Evolutionary conservation across 2,797 vertebrate genomes (phyloP).

Genomic region (Gephyroberyx darwinii): DNA sequence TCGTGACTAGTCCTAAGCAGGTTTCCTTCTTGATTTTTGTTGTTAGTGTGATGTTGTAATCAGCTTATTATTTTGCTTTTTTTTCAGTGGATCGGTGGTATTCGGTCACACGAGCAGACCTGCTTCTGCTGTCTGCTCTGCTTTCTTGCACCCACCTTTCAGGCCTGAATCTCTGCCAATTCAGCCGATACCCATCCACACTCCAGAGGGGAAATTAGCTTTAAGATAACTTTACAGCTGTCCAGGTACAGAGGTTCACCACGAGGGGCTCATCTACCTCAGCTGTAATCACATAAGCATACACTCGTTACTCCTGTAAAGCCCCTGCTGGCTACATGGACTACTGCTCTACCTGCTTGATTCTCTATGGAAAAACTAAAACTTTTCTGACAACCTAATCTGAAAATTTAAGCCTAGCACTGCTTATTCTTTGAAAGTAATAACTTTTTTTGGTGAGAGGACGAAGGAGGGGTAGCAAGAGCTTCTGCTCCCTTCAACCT

Average conservation of each 20-base stretch:
- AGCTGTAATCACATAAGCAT: conserved; percentile 29
- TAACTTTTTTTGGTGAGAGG: conserved; percentile 27
- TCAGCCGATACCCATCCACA: conserved; percentile 15
- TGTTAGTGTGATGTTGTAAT: too few relatives aligned
- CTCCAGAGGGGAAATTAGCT: conserved; percentile 32
- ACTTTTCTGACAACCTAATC: conserved; percentile 51
- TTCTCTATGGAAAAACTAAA: conserved; percentile 13
- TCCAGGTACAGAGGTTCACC: conserved; percentile 26
- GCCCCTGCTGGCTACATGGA: conserved; percentile 11
- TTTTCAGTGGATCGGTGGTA: too few relatives aligned
- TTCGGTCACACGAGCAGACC: neutral
- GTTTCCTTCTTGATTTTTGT: too few relatives aligned
- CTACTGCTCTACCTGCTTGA: conserved; percentile 18
- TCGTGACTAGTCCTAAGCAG: too few relatives aligned
- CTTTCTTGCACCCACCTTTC: conserved; percentile 27
- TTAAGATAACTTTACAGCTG: conserved; percentile 36
- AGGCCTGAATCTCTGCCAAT: conserved; percentile 27
- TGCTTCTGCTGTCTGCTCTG: conserved; percentile 25
- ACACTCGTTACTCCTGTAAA: conserved; percentile 34
- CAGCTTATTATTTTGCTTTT: too few relatives aligned
- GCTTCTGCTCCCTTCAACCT: conserved; percentile 73
- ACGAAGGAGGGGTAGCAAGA: conserved; percentile 28
- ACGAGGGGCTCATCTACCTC: conserved; percentile 28
- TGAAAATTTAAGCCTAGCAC: conserved; percentile 45
- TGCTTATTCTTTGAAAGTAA: conserved; percentile 57